A percentile compares a stretch with the other conserved stretches of the same genome.
Conservation (phyloP, 2,888 invertebrate genomes). For the Brachyopa scutellaris region DNA sequence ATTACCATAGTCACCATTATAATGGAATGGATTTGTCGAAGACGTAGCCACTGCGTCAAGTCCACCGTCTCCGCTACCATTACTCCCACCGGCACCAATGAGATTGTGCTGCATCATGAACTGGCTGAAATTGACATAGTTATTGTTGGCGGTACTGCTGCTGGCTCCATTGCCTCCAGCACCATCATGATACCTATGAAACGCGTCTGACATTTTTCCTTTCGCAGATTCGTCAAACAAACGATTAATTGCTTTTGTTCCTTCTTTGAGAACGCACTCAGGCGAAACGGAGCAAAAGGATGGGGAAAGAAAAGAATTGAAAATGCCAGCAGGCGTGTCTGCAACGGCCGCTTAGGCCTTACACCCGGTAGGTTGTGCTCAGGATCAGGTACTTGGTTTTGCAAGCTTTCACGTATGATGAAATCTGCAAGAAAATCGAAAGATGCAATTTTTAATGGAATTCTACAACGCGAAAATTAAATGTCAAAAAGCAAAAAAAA, state of each 20-base stretch:
- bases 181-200: conserved; percentile 49
- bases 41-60: conserved; percentile 8
- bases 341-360: conserved; percentile 61
- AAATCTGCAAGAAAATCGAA: conserved; percentile 59
- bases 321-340: conserved; percentile 11
- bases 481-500: neutral
- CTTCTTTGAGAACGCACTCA: neutral
- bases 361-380: conserved; percentile 72
- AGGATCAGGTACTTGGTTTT: conserved; percentile 73
- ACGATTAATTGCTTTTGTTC: neutral
- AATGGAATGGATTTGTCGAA: conserved; percentile 61
- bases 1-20: conserved; percentile 41
- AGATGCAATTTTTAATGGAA: conserved; percentile 6
- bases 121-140: conserved; percentile 81
- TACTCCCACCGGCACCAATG: conserved; percentile 56
- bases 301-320: neutral
- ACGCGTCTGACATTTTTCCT: conserved; percentile 56
- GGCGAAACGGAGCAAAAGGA: neutral
- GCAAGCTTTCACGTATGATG: conserved; percentile 73
- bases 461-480: conserved; percentile 10
- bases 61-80: conserved; percentile 14
- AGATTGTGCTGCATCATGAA: conserved; percentile 81
- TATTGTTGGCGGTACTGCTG: conserved; percentile 73
- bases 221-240: conserved; percentile 7
- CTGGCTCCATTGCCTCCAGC: conserved; percentile 30